Evolutionary conservation across 2,888 invertebrate genomes (phyloP), one percentile per base, ranked within the genome.

Genomic region (Salticus scenicus): DNA sequence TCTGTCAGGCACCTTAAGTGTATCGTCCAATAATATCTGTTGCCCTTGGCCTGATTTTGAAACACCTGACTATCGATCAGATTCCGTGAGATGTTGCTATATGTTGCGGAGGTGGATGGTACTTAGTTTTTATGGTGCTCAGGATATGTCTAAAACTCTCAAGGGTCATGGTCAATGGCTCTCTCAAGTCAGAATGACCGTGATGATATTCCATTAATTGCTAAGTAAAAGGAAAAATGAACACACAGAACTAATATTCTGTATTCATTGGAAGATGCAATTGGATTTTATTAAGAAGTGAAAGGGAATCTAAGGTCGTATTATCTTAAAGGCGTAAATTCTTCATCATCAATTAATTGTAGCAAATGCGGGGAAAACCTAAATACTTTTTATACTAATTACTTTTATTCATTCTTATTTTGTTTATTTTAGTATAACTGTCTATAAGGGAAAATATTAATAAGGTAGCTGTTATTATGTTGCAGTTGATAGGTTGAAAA

Each of bases 81-180:
- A 31, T 28, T 77, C 69, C 76, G 69, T 69, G 69, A 77, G 28
- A n/a, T 51, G 37, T 24, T 57, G 78, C 71, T 78, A 70, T 71
- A 28, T 20, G 14, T 14, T 69, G 64, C 28, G 71, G 66, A 71
- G 72, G 72, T 66, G 73, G 37, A 30, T 51, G 51, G 67, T 80
- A 57, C 37, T n/a, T 10, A 17, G 66, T 24, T 31, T 30, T 57
- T 71, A 24, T 57, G 41, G 57, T 57, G 57, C 57, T 30, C 28
- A n/a, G 31, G 64, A 30, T 33, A 8, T 73, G 73, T 74, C 73
- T 47, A 30, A 71, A 63, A 42, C 66, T 42, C 51, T 30, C 70
- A 64, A 41, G 24, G 74, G 63, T 81, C 81, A 81, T 31, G 81
- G 81, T 74, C 81, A 81, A 51, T 69, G 69, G 81, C 33, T 77